Conservation (phyloP, 2,888 invertebrate species). For the Metalampra italica region DNA sequence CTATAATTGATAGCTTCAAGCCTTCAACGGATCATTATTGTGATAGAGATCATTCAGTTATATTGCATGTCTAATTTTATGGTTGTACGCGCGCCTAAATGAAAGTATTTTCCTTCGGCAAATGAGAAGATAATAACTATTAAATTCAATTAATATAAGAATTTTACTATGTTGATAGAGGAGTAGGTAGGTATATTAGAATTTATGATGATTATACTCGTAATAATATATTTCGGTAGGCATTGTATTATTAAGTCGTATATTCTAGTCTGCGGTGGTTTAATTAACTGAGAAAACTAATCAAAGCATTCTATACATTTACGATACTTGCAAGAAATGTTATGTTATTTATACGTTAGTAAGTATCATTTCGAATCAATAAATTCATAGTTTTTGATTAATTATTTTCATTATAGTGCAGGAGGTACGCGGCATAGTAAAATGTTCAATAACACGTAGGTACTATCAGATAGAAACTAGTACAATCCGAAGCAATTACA, state of each 20-base stretch:
- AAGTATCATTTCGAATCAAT: neutral
- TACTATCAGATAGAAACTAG: neutral
- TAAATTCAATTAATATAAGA: neutral
- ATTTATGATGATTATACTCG: no score
- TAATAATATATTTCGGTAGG: no score
- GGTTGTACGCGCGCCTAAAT: neutral
- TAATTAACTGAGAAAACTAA: no score
- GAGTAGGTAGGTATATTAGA: no score
- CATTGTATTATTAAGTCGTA: no score
- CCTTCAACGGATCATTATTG: slow-evolving; percentile 18
- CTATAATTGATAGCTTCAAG: slow-evolving; percentile 26
- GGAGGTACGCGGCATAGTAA: neutral
- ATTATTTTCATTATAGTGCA: neutral
- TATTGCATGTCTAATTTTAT: slow-evolving; percentile 10
- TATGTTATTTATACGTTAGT: no score
- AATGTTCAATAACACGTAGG: neutral
- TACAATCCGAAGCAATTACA: slow-evolving; percentile 1
- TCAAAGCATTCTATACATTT: no score
- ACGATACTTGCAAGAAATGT: no score
- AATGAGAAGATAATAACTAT: neutral
- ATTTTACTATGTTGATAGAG: neutral
- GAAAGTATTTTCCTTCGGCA: neutral
- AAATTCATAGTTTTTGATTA: neutral
- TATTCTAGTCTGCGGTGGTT: no score
- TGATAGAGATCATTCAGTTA: slow-evolving; percentile 20